These are phyloP conservation scores for Helicoverpa assulta DNA, from an alignment of 2,888 invertebrate species.

Conservation along the genomic window DNA sequence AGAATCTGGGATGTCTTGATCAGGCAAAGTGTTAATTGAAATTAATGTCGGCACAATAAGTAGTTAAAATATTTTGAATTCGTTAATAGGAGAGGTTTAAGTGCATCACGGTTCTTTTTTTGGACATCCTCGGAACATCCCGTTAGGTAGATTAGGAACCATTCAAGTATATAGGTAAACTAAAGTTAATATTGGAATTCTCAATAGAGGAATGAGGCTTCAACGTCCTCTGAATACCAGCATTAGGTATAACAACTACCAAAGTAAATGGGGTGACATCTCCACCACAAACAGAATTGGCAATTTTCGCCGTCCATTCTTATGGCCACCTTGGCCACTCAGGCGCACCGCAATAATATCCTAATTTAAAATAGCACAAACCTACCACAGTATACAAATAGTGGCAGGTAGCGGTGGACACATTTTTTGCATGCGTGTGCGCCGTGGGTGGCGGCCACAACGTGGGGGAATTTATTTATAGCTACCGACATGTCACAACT, in stretches of 20 bases:
- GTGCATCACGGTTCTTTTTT: no score
- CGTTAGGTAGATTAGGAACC: no score
- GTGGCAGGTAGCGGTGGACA: constrained; percentile 63
- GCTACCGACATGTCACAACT: constrained; percentile 72
- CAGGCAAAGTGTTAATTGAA: no score
- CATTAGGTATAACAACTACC: constrained; percentile 8
- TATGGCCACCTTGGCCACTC: constrained; percentile 23
- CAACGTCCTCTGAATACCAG: not conserved
- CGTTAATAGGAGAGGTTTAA: no score
- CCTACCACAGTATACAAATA: constrained; percentile 60
- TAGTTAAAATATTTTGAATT: no score
- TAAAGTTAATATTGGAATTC: no score
- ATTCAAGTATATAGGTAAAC: no score
- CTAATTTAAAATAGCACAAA: constrained; percentile 60
- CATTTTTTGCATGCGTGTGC: constrained; percentile 74
- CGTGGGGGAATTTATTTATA: constrained; percentile 73
- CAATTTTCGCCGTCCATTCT: constrained; percentile 38
- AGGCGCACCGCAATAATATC: constrained; percentile 40
- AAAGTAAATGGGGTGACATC: constrained; percentile 11
- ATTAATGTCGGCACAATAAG: no score
- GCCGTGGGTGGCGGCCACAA: constrained; percentile 74
- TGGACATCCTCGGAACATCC: no score
- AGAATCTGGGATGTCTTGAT: no score
- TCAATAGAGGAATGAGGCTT: not conserved
- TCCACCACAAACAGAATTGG: constrained; percentile 45